phyloP scores from a whole-genome alignment of 2,888 invertebrate genomes.

The Brassicogethes aeneus region DNA sequence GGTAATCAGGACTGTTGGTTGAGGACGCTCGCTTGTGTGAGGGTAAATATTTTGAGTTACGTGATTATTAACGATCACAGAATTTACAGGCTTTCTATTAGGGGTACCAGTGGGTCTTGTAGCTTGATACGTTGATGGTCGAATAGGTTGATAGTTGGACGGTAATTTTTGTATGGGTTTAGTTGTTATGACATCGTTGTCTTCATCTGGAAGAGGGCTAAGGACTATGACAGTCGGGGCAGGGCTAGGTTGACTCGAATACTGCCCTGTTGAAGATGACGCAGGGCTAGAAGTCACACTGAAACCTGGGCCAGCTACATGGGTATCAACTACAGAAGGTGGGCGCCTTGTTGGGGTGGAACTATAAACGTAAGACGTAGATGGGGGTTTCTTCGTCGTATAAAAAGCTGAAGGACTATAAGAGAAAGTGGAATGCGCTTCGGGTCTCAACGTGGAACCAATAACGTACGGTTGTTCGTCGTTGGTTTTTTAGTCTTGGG shows the following conservation, averaged over 20 bases:
- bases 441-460: constrained; percentile 30
- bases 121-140: not conserved
- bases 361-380: constrained; percentile 40
- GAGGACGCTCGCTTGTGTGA: constrained; percentile 46
- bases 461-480: constrained; percentile 29
- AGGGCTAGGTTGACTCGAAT: constrained; percentile 34
- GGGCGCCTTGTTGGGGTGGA: constrained; percentile 26
- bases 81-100: constrained; percentile 40
- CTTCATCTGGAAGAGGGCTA: constrained; percentile 40
- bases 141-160: constrained; percentile 1
- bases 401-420: constrained; percentile 26
- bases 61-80: constrained; percentile 53
- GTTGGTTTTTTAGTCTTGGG: constrained; percentile 29
- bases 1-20: constrained; percentile 58
- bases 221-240: constrained; percentile 54
- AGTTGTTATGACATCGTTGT: constrained; percentile 6
- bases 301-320: constrained; percentile 28
- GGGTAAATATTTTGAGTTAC: constrained; percentile 49
- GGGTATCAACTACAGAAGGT: constrained; percentile 22
- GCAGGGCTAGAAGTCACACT: constrained; percentile 26
- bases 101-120: constrained; percentile 25
- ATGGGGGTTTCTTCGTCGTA: constrained; percentile 33
- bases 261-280: constrained; percentile 13
- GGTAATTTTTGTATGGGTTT: constrained; percentile 5
- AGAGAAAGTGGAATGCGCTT: constrained; percentile 27